A percentile compares a stretch with the other conserved stretches of the same genome.
phyloP scores from a whole-genome alignment of 2,888 invertebrate species.

The Phasia obesa region DNA sequence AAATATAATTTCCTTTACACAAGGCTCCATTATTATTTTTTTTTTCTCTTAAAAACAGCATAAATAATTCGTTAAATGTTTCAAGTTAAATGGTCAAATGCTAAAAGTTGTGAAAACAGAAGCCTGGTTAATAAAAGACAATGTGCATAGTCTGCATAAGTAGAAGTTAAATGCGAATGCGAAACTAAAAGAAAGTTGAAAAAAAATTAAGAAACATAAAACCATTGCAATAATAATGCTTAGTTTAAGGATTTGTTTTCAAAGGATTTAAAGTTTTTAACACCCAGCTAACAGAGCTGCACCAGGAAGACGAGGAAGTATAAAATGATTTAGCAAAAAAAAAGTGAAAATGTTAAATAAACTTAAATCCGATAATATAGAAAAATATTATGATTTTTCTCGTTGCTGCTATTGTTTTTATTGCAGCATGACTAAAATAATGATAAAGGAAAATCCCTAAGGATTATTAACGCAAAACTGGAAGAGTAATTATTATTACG shows the following conservation, averaged over 20 bases:
- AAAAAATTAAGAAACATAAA: constrained; percentile 25
- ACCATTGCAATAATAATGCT: constrained; percentile 56
- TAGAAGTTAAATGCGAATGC: constrained; percentile 56
- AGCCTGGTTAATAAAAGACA: constrained; percentile 61
- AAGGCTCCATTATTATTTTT: constrained; percentile 44
- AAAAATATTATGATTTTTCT: constrained; percentile 54
- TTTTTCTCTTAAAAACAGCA: background rate
- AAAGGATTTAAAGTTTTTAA: constrained; percentile 61
- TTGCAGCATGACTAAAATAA: constrained; percentile 13
- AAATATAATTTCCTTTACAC: constrained; percentile 68
- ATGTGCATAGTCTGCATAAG: constrained; percentile 53
- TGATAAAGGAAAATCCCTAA: constrained; percentile 39
- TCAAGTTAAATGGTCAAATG: constrained; percentile 62
- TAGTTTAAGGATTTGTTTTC: constrained; percentile 1
- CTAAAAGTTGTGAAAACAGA: constrained; percentile 34
- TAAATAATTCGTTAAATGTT: constrained; percentile 56
- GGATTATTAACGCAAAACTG: constrained; percentile 69
- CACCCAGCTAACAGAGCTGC: background rate
- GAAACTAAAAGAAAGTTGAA: constrained; percentile 2
- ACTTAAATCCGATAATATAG: constrained; percentile 58
- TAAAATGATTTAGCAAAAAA: background rate
- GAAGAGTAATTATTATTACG: constrained; percentile 68
- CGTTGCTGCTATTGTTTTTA: background rate
- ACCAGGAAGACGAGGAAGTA: background rate
- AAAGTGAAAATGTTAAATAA: background rate